Evolutionary conservation across 2,797 vertebrate species (phyloP).

Genomic region (Onychomys torridus): DNA sequence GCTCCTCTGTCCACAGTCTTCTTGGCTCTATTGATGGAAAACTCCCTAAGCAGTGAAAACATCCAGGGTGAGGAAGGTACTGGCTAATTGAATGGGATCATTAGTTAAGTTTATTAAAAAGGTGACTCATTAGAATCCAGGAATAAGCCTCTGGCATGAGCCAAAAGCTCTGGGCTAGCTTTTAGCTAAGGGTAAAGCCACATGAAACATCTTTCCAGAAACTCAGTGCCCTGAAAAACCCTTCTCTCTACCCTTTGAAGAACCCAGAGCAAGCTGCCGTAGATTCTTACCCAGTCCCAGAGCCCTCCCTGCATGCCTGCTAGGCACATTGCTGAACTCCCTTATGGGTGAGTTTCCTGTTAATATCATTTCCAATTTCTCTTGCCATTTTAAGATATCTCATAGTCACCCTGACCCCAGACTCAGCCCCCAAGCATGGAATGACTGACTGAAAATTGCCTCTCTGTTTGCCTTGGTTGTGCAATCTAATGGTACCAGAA

Average conservation of each 20-base stretch:
- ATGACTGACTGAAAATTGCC: background rate
- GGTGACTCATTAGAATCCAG: slow-evolving; percentile 45
- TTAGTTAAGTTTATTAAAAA: slow-evolving; percentile 5
- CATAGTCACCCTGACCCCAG: background rate
- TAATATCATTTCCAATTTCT: background rate
- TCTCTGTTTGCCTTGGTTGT: background rate
- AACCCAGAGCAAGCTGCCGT: background rate
- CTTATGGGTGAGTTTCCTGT: background rate
- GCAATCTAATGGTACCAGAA: background rate
- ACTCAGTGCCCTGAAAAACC: background rate
- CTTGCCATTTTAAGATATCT: background rate
- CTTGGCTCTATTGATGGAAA: background rate
- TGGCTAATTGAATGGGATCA: background rate
- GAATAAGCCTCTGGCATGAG: background rate
- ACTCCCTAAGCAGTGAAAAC: background rate
- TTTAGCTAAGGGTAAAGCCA: background rate
- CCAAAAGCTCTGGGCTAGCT: slow-evolving; percentile 14
- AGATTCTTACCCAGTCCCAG: background rate
- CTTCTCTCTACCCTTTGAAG: background rate
- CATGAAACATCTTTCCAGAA: slow-evolving; percentile 15
- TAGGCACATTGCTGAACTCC: fast-evolving
- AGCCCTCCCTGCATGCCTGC: fast-evolving
- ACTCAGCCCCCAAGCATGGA: background rate
- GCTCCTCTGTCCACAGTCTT: background rate
- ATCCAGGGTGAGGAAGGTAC: slow-evolving; percentile 8